Evolutionary conservation across 2,113 vertebrate species (phyloP).

Genomic region (Gasterosteus nipponicus): DNA sequence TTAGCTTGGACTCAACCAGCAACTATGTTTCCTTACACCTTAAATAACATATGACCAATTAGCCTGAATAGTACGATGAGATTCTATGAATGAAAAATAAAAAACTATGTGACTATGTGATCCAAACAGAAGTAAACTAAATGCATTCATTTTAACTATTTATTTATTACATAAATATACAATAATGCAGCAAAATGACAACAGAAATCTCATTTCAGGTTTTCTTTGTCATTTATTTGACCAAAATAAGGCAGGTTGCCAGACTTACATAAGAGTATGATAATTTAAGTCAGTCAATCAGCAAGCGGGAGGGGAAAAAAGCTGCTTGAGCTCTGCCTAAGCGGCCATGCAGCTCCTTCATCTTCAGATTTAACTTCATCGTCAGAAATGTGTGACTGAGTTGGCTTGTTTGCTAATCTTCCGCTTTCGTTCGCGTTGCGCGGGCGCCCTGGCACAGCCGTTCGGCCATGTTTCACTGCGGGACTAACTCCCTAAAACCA

Average conservation of each 20-base stretch:
- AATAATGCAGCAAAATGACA: background rate
- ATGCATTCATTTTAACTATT: background rate
- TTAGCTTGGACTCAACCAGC: background rate
- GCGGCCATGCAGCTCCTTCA: background rate
- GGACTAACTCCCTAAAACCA: constrained; percentile 44
- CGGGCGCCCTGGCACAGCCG: constrained; percentile 12
- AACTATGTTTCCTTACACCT: background rate
- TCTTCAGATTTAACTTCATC: constrained; percentile 26
- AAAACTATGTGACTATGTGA: background rate
- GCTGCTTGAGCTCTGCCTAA: constrained; percentile 1
- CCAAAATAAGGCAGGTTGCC: constrained; percentile 11
- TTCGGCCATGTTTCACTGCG: constrained; percentile 14
- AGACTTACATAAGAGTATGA: constrained; percentile 23
- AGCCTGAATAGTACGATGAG: background rate
- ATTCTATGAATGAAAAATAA: background rate
- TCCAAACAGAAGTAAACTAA: background rate
- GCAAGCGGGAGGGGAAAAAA: background rate
- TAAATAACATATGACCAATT: background rate
- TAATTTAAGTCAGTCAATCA: constrained; percentile 36
- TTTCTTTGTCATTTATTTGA: constrained; percentile 33
- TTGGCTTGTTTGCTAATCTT: constrained; percentile 34
- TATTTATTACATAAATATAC: no score
- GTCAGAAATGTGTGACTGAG: constrained; percentile 28
- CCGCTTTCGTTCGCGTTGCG: background rate
- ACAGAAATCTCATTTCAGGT: background rate